phyloP scores from a whole-genome alignment of 2,888 invertebrate species.

The Drosophila paranaensis region DNA sequence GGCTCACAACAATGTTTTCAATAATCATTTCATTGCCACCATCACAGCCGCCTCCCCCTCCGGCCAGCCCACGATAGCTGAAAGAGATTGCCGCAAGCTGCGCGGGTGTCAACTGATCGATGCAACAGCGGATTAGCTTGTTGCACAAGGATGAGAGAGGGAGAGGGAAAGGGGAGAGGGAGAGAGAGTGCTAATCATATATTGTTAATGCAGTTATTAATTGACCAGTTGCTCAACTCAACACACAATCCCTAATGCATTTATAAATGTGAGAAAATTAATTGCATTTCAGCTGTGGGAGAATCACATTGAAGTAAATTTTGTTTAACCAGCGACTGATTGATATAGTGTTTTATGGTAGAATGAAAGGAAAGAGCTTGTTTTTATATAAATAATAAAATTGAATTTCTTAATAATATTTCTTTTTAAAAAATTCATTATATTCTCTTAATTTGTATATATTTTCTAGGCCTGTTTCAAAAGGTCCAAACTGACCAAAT shows the following conservation, averaged over 20 bases:
- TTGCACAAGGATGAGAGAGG: constrained; percentile 3
- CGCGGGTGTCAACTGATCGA: constrained; percentile 75
- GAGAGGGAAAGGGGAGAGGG: not conserved
- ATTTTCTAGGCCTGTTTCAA: too few relatives aligned
- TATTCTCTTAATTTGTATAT: too few relatives aligned
- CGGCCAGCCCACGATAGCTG: not conserved
- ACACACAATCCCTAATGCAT: constrained; percentile 54
- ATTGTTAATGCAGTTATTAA: constrained; percentile 60
- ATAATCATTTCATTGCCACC: constrained; percentile 69
- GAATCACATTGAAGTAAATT: not conserved
- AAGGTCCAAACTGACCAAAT: too few relatives aligned
- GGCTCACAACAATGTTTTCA: constrained; percentile 72
- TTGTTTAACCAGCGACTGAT: not conserved
- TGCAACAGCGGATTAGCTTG: constrained; percentile 40
- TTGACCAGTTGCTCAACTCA: constrained; percentile 33
- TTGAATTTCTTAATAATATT: too few relatives aligned
- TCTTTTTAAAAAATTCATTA: too few relatives aligned
- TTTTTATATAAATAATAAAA: not conserved
- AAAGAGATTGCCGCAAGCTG: constrained; percentile 33
- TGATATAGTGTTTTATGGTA: not conserved
- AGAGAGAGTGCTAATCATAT: constrained; percentile 51
- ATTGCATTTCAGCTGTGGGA: constrained; percentile 35
- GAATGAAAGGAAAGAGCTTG: too few relatives aligned
- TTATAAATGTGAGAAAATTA: constrained; percentile 67
- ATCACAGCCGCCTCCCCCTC: constrained; percentile 1